phyloP scores from a whole-genome alignment of 1,140 invertebrate species.

The Papilio glaucus region DNA sequence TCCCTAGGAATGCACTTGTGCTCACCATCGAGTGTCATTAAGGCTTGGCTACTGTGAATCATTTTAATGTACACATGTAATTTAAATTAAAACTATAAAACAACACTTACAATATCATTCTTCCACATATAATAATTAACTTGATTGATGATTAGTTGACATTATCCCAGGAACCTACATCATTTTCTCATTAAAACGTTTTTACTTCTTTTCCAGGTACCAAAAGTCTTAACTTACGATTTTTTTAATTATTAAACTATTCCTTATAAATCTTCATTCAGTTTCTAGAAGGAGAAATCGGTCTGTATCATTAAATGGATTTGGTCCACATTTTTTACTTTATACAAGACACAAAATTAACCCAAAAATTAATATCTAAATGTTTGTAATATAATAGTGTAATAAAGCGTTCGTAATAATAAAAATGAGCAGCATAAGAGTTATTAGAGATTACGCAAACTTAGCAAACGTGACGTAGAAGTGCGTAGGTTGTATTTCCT shows the following conservation, averaged over 20 bases:
- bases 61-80: not conserved
- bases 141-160: not conserved
- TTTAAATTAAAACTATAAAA: slow-evolving; percentile 13
- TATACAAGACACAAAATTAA: not conserved
- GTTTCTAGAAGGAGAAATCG: not conserved
- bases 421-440: not conserved
- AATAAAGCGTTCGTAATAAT: not conserved
- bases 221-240: no score
- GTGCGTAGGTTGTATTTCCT: slow-evolving; percentile 48
- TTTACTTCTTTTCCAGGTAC: no score
- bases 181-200: not conserved
- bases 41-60: not conserved
- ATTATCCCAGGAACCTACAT: no score
- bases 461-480: slow-evolving; percentile 14
- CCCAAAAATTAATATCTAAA: not conserved
- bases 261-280: not conserved
- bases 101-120: not conserved
- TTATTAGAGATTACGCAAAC: slow-evolving; percentile 16
- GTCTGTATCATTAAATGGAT: no score
- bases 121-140: not conserved
- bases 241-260: no score
- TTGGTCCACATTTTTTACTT: not conserved
- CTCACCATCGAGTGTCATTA: slow-evolving; percentile 5
- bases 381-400: not conserved
- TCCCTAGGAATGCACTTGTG: slow-evolving; percentile 59